phyloP scores from a whole-genome alignment of 2,113 vertebrate genomes.

The Laticauda colubrina region DNA sequence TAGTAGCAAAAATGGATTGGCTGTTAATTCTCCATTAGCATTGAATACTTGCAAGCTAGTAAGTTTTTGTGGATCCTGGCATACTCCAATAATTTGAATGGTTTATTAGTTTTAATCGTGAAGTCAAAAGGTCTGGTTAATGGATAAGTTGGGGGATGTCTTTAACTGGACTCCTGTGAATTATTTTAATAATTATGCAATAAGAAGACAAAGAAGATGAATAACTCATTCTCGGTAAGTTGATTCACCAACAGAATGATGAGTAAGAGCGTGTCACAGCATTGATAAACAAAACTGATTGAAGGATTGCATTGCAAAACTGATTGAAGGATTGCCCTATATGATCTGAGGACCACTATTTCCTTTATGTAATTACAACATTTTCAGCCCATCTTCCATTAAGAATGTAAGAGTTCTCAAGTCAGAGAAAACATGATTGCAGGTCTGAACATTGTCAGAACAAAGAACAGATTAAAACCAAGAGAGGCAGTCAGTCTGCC shows the following conservation, averaged over 20 bases:
- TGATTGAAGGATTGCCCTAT: not conserved
- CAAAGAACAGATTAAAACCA: not conserved
- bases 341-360: not conserved
- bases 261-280: not conserved
- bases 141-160: not conserved
- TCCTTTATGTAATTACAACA: not conserved
- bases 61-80: not conserved
- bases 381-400: not conserved
- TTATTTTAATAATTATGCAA: not conserved
- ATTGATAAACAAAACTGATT: not conserved
- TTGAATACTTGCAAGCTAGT: not conserved
- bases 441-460: not conserved
- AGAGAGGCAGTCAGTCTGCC: not conserved
- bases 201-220: not conserved
- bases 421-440: not conserved
- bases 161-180: not conserved
- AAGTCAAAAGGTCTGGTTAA: not conserved
- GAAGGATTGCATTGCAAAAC: not conserved
- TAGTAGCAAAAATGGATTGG: not conserved
- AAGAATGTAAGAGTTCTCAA: not conserved
- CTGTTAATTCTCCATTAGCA: not conserved
- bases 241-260: not conserved
- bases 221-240: not conserved
- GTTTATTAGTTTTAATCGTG: not conserved
- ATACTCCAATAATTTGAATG: not conserved